A percentile compares a stretch with the other conserved stretches of the same genome.
Evolutionary conservation across 1,140 invertebrate genomes (phyloP).

Genomic region (Microvelia longipes): DNA sequence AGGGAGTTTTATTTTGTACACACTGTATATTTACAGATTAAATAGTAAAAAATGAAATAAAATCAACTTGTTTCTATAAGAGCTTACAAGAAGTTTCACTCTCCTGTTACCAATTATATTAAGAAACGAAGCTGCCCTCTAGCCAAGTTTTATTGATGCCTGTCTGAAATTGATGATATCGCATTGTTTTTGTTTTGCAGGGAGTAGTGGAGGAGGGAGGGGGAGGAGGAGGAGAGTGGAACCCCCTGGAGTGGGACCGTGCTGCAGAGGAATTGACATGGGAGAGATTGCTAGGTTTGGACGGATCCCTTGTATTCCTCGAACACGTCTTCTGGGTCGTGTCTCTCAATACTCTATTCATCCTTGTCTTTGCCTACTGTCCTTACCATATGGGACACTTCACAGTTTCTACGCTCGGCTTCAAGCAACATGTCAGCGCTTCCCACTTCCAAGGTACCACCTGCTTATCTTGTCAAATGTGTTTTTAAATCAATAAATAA

Average conservation of each 20-base stretch:
- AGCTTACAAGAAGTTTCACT: no score
- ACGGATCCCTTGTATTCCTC: conserved; percentile 86
- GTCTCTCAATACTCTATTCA: conserved; percentile 90
- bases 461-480: not conserved
- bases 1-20: no score
- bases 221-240: conserved; percentile 80
- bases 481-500: no score
- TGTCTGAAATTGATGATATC: no score
- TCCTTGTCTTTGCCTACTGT: conserved; percentile 84
- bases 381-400: conserved; percentile 90
- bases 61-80: no score
- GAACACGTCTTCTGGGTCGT: conserved; percentile 99
- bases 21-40: no score
- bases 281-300: conserved; percentile 87
- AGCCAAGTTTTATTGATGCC: no score
- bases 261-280: conserved; percentile 95
- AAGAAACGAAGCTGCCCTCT: no score
- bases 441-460: conserved; percentile 68
- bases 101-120: no score
- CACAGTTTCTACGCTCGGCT: conserved; percentile 55
- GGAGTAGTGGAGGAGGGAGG: conserved; percentile 15
- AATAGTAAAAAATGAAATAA: no score
- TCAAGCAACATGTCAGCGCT: conserved; percentile 55
- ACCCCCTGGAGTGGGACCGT: conserved; percentile 95
- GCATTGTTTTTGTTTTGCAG: no score